Percentiles rank a stretch among this genome's conserved stretches.
phyloP scores from a whole-genome alignment of 2,888 invertebrate genomes.

The Leptura quadrifasciata region DNA sequence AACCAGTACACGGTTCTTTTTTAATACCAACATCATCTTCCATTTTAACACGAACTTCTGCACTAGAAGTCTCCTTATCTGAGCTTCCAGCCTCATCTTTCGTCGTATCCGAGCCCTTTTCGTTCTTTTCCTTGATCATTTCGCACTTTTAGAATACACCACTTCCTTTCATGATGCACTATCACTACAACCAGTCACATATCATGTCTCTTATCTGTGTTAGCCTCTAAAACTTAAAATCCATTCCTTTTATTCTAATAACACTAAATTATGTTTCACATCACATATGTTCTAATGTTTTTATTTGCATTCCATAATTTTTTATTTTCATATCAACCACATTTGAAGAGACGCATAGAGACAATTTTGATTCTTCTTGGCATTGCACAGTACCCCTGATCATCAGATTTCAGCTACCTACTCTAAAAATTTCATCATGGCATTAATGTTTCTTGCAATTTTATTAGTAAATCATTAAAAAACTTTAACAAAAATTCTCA shows the following conservation, averaged over 20 bases:
- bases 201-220: conserved; percentile 65
- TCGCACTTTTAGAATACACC: conserved; percentile 69
- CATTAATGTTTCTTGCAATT: conserved; percentile 68
- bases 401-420: conserved; percentile 65
- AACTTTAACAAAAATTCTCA: conserved; percentile 73
- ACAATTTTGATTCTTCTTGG: conserved; percentile 65
- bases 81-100: conserved; percentile 73
- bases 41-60: conserved; percentile 72
- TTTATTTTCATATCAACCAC: conserved; percentile 74
- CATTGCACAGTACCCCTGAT: conserved; percentile 67
- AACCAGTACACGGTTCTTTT: conserved; percentile 68
- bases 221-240: conserved; percentile 55
- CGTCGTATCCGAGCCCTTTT: conserved; percentile 72
- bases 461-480: conserved; percentile 71
- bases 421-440: conserved; percentile 64
- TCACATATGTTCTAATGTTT: conserved; percentile 75
- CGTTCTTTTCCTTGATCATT: conserved; percentile 75
- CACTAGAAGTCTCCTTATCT: conserved; percentile 70
- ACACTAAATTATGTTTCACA: conserved; percentile 72
- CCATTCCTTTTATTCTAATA: conserved; percentile 60
- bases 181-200: conserved; percentile 66
- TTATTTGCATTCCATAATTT: conserved; percentile 74
- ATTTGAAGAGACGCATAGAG: conserved; percentile 71
- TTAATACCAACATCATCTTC: conserved; percentile 71
- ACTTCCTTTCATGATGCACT: conserved; percentile 70